Base-by-base conservation (phyloP, 2,113 vertebrate genomes). In the Scolopax mira region DNA sequence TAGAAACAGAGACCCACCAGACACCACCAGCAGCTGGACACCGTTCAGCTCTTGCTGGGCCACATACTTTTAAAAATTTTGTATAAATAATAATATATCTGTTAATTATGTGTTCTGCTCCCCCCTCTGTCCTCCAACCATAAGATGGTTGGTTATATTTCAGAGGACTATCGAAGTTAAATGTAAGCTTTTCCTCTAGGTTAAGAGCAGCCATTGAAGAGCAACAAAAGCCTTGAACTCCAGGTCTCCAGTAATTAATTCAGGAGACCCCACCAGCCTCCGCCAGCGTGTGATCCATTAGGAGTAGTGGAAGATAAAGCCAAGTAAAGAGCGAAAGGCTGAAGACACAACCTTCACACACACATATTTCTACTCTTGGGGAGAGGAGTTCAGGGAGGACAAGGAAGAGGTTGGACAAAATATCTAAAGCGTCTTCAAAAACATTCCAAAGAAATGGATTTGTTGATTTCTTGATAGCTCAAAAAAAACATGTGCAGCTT, bases 21-120 rank as follows among this genome's bases (percentile, higher is more conserved):
- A 67, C 48, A 49, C 44, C 44, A 13, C 31, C 30, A 16, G 57
- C 0, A 1, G 22, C 33, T 31, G 18, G 46, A 44, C 35, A 31
- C 52, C 21, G 7, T 25, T 55, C 87, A 31, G 52, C 39, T 44
- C 35, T 9, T 23, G 3, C 19, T 28, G 13, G 46, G 52, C 52
- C 5, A 1, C 0, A 0, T 11, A 3, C 13, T 51, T 12, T 18
- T 46, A 3, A 16, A 18, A 31, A 11, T 23, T 31, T 52, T 17
- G 28, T 46, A 79, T 30, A 54, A 54, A 30, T 54, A 30, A 18
- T 30, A 51, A 55, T 4, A 11, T 5, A 30, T 9, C 21, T 48
- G 19, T 27, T 13, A 71, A 39, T 8, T n/a, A 7, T 17, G 9
- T 25, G 28, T 2, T 77, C 21, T 37, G n/a, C 42, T 87, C 69